Conservation (phyloP, 1,140 invertebrate species). For the Zaprionus tsacasi region DNA sequence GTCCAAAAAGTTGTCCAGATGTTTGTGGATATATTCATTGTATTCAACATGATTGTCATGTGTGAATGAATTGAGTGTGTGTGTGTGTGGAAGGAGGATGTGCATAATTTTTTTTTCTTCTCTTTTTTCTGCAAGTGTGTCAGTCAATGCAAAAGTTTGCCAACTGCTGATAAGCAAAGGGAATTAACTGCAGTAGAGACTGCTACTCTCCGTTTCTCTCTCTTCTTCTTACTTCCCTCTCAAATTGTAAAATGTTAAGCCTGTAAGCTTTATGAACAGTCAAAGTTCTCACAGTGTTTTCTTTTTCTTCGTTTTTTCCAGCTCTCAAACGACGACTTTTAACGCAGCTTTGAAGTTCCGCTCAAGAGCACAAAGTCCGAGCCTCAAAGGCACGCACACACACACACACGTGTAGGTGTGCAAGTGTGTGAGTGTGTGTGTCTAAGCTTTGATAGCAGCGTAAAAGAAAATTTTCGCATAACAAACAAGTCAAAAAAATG, state of each 20-base stretch:
- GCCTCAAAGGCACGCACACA: conserved; percentile 31
- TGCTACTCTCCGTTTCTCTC: neutral
- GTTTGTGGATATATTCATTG: conserved; percentile 56
- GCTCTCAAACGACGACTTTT: conserved; percentile 26
- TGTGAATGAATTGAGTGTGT: conserved; percentile 9
- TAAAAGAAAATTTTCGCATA: neutral
- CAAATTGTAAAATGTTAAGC: conserved; percentile 37
- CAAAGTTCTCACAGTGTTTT: conserved; percentile 29
- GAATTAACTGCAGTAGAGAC: conserved; percentile 42
- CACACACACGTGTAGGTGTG: neutral
- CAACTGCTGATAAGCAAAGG: conserved; percentile 58
- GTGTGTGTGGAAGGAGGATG: neutral
- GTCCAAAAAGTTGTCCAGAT: conserved; percentile 51
- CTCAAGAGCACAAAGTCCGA: conserved; percentile 44
- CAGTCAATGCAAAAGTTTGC: conserved; percentile 56
- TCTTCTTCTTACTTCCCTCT: neutral
- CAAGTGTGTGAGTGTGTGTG: too few species aligned
- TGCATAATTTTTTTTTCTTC: neutral
- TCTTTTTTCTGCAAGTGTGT: conserved; percentile 18
- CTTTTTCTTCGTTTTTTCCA: conserved; percentile 9
- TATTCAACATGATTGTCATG: conserved; percentile 42
- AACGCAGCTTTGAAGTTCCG: conserved; percentile 49
- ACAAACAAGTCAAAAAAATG: neutral
- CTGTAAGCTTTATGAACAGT: conserved; percentile 30
- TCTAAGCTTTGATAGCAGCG: neutral